Conservation (phyloP, 2,113 vertebrate genomes). For the western clawed frog (Xenopus tropicalis) region DNA sequence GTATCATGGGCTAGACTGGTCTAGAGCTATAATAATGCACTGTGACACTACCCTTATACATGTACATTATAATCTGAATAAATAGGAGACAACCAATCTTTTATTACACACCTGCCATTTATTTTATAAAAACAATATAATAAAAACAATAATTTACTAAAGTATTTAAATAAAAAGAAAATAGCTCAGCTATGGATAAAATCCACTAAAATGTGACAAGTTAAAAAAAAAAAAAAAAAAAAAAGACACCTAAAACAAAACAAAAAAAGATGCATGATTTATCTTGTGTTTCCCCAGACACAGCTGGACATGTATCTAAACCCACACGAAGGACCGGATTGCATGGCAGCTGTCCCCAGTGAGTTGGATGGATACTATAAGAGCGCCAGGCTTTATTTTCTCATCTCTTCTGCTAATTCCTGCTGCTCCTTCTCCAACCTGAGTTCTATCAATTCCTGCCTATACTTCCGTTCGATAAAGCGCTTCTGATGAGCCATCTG, state of each 20-base stretch:
- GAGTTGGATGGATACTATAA: constrained; percentile 28
- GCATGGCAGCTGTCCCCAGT: constrained; percentile 23
- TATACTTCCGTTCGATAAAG: constrained; percentile 98
- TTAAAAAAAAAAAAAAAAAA: constrained; percentile 54
- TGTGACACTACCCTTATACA: too few relatives aligned
- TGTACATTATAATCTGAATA: too few relatives aligned
- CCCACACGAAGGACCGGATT: constrained; percentile 3
- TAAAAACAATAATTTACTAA: not conserved
- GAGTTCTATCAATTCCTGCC: constrained; percentile 98
- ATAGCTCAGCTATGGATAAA: not conserved
- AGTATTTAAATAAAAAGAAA: constrained; percentile 3
- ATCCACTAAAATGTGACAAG: constrained; percentile 9
- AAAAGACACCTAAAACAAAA: constrained; percentile 36
- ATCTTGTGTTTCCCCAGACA: constrained; percentile 51
- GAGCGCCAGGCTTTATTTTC: constrained; percentile 69
- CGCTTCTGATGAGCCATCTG: constrained; percentile 99
- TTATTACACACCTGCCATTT: not conserved
- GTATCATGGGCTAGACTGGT: too few relatives aligned
- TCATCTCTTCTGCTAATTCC: constrained; percentile 76
- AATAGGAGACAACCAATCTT: too few relatives aligned
- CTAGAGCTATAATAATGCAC: too few relatives aligned
- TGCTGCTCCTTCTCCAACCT: constrained; percentile 93
- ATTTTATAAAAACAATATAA: not conserved
- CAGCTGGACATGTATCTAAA: constrained; percentile 32
- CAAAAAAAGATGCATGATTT: constrained; percentile 42